These are phyloP conservation scores for Lepidurus apus DNA, from an alignment of 1,140 invertebrate genomes.

Conservation along the genomic window DNA sequence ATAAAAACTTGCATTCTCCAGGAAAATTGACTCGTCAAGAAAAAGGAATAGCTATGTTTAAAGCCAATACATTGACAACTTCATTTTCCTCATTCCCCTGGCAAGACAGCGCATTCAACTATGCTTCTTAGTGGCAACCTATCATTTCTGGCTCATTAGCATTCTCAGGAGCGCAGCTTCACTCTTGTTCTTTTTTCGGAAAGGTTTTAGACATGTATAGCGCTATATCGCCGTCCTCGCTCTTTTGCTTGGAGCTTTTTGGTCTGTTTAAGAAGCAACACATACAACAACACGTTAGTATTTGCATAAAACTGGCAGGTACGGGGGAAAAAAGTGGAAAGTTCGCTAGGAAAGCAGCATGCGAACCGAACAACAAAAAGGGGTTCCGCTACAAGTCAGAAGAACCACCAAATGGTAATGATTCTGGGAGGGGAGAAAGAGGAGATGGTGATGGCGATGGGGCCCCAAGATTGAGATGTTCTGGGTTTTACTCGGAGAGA, in stretches of 20 bases:
- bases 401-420: conserved; percentile 10
- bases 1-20: neutral
- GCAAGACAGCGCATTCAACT: neutral
- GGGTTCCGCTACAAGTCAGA: conserved; percentile 20
- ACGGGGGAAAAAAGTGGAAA: neutral
- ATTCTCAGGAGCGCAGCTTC: neutral
- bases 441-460: conserved; percentile 17
- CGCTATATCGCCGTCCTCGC: neutral
- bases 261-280: conserved; percentile 16
- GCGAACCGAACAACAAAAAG: conserved; percentile 4
- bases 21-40: conserved; percentile 12
- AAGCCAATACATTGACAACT: conserved; percentile 19
- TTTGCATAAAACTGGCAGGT: conserved; percentile 10
- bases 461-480: conserved; percentile 4
- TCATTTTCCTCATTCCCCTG: neutral
- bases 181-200: conserved; percentile 15
- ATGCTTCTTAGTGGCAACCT: conserved; percentile 2
- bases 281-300: conserved; percentile 10
- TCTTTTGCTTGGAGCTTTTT: neutral
- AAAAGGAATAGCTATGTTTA: neutral
- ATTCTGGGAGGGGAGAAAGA: neutral
- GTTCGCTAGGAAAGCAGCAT: neutral
- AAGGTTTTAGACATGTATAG: neutral
- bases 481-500: neutral
- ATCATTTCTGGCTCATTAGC: conserved; percentile 15